Conservation (phyloP, 2,113 vertebrate genomes). For the Panthera uncia region DNA sequence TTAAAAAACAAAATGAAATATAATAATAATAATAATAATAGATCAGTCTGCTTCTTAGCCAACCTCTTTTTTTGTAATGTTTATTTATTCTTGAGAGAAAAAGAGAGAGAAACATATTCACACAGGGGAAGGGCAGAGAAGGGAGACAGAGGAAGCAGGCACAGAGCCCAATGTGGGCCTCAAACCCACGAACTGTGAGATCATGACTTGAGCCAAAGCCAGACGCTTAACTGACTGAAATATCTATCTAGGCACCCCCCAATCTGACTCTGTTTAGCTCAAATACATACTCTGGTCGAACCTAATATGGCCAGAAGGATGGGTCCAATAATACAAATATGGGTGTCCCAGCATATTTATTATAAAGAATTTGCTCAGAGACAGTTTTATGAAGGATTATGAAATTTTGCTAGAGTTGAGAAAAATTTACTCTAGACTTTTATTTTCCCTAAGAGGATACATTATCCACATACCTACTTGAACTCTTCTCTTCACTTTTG, state of each 20-base stretch:
- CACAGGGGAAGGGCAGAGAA: too few species aligned
- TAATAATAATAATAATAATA: not conserved
- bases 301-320: not conserved
- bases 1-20: not conserved
- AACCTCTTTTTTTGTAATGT: not conserved
- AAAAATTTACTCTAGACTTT: not conserved
- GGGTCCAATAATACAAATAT: not conserved
- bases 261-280: not conserved
- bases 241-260: too few species aligned
- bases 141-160: too few species aligned
- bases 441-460: not conserved
- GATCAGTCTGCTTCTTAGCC: not conserved
- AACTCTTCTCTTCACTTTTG: not conserved
- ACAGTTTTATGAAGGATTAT: not conserved
- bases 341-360: not conserved
- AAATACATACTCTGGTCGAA: not conserved
- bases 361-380: not conserved
- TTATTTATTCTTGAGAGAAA: too few species aligned
- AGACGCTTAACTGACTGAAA: too few species aligned
- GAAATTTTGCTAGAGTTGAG: not conserved
- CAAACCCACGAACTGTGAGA: too few species aligned
- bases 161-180: too few species aligned
- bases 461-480: not conserved
- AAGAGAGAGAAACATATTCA: too few species aligned
- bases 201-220: too few species aligned